Percentiles rank a stretch among this genome's conserved stretches.
These are phyloP conservation scores for Cylindroiulus punctatus DNA, from an alignment of 2,888 invertebrate genomes.

Conservation along the genomic window DNA sequence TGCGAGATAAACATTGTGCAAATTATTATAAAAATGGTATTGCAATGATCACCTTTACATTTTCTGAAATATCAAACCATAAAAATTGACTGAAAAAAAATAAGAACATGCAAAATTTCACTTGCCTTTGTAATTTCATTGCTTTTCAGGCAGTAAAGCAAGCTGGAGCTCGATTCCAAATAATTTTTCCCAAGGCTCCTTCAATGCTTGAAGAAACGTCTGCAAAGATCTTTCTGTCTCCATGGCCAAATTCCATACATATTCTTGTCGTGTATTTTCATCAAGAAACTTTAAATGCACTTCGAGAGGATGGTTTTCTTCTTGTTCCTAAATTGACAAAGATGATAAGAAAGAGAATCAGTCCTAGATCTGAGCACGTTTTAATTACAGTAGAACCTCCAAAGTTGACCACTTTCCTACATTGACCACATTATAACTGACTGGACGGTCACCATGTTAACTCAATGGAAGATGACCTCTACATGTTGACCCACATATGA, in stretches of 20 bases:
- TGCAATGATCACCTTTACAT: neutral
- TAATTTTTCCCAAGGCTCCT: constrained; percentile 57
- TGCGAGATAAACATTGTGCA: neutral
- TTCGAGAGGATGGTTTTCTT: constrained; percentile 48
- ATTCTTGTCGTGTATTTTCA: constrained; percentile 56
- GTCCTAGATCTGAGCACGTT: neutral
- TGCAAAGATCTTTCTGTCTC: constrained; percentile 56
- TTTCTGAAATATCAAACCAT: neutral
- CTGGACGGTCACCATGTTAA: too few species aligned
- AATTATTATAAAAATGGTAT: neutral
- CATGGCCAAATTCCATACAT: constrained; percentile 46
- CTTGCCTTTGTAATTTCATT: neutral
- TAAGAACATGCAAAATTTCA: neutral
- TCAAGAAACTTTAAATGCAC: constrained; percentile 55
- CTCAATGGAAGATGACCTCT: too few species aligned
- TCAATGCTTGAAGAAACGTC: constrained; percentile 54
- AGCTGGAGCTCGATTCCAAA: constrained; percentile 56
- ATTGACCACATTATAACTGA: too few species aligned
- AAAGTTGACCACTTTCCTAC: too few species aligned
- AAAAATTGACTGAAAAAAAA: too few species aligned
- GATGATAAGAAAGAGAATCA: neutral
- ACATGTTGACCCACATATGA: too few species aligned
- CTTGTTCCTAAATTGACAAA: neutral
- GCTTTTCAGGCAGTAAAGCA: neutral
- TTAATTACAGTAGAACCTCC: too few species aligned